Evolutionary conservation across 2,888 invertebrate genomes (phyloP), one percentile per base, ranked within the genome.

Genomic region (Aporophyla nigra): DNA sequence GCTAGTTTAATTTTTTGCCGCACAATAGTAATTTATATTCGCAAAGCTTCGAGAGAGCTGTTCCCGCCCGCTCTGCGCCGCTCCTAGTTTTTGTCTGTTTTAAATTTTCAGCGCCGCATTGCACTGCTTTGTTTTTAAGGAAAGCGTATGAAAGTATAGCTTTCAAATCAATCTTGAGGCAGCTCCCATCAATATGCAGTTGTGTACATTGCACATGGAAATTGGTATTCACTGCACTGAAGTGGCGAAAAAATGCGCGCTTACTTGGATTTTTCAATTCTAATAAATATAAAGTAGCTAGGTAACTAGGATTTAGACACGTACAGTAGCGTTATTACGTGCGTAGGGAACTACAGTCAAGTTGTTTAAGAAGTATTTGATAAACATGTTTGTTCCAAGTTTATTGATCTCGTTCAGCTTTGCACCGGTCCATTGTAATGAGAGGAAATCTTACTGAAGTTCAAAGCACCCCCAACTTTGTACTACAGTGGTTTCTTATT

Each of bases 21-120:
- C 83, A 27, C 83, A 59, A 71, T 65, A 59, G 71, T 77, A 40
- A 82, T 82, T 77, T 74, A 86, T 82, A 86, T 75, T 76, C 59
- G 58, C 82, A 71, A 69, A 72, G 58, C 83, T 85, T 53, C 56
- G 65, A 82, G 56, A 75, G 76, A 82, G 82, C 62, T 61, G 76
- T 82, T 58, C 46, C 54, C 54, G 53, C n/a, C 53, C 56, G 46
- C 46, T 75, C 62, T 21, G 33, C 6, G 53, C 24, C 21, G 51
- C 43, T 19, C 49, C n/a, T 19, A 40, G 12, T 59, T 85, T 82
- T 85, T 63, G 54, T 68, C 53, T 67, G 12, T 71, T 80, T 75
- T 33, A 61, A 69, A 54, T 62, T 85, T 75, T 70, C 56, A 56
- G 46, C 59, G 49, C 71, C 43, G 65, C 65, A 69, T 43, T 66